Evolutionary conservation across 2,888 invertebrate species (phyloP).

Genomic region (Tricholauxania praeusta): DNA sequence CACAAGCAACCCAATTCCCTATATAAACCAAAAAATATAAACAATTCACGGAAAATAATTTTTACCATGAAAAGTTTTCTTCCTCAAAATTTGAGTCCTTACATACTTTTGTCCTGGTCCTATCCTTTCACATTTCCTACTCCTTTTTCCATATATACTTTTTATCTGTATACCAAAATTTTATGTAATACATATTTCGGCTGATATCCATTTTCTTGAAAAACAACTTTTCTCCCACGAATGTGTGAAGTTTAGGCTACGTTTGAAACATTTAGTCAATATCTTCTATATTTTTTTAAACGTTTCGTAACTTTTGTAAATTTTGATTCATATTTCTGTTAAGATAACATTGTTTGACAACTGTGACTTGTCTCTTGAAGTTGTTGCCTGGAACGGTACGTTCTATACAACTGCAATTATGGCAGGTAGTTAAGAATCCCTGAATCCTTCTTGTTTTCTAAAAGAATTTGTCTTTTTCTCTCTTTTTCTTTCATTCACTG

Average conservation of each 20-base stretch:
- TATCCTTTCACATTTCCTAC: neutral
- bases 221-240: neutral
- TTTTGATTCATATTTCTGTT: too few relatives aligned
- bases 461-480: too few relatives aligned
- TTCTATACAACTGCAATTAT: too few relatives aligned
- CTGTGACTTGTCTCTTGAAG: too few relatives aligned
- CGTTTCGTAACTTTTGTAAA: too few relatives aligned
- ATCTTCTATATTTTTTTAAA: too few relatives aligned
- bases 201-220: conserved; percentile 1
- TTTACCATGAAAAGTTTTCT: neutral
- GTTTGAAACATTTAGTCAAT: neutral
- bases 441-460: too few relatives aligned
- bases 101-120: neutral
- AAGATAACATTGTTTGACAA: too few relatives aligned
- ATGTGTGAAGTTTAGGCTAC: conserved; percentile 27
- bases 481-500: too few relatives aligned
- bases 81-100: neutral
- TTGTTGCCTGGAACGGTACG: too few relatives aligned
- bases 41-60: neutral
- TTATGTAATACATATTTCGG: neutral
- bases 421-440: too few relatives aligned
- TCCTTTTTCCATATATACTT: neutral
- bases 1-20: neutral
- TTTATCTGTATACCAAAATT: conserved; percentile 2
- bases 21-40: neutral